Evolutionary conservation across 2,113 vertebrate genomes (phyloP).

Genomic region (Sinosuthora webbiana): DNA sequence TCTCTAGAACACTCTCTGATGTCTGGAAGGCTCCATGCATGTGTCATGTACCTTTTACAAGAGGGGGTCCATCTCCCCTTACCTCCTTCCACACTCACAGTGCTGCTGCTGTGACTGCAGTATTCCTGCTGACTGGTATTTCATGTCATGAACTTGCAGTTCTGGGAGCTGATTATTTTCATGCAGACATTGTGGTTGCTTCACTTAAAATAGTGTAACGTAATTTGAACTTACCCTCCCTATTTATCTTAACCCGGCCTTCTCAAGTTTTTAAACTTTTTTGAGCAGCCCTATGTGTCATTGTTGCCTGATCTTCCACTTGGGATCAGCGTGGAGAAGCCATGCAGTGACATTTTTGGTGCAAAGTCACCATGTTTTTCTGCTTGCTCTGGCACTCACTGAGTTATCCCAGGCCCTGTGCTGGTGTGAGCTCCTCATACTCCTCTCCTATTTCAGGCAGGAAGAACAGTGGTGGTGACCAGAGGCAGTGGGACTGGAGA

Average conservation of each 20-base stretch:
- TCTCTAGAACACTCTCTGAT: not conserved
- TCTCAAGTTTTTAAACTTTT: not conserved
- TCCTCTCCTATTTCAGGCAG: constrained; percentile 66
- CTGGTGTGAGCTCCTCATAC: not conserved
- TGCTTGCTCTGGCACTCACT: not conserved
- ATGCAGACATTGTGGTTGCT: not conserved
- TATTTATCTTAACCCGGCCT: not conserved
- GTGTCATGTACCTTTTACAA: not conserved
- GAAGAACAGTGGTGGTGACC: constrained; percentile 73
- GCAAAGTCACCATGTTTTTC: not conserved
- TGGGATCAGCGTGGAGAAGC: not conserved
- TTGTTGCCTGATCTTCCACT: not conserved
- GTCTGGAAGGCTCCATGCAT: not conserved
- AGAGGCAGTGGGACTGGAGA: constrained; percentile 74
- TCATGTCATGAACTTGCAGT: not conserved
- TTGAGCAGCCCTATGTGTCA: not conserved
- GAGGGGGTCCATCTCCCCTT: not conserved
- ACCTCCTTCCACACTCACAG: not conserved
- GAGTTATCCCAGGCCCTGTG: not conserved
- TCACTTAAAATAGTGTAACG: not conserved
- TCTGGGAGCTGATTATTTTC: not conserved
- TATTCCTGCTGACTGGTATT: not conserved
- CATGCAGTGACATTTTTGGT: not conserved
- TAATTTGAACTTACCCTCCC: not conserved
- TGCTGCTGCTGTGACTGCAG: not conserved